phyloP scores from a whole-genome alignment of 2,113 vertebrate genomes.

The Romanogobio albipinnatus region DNA sequence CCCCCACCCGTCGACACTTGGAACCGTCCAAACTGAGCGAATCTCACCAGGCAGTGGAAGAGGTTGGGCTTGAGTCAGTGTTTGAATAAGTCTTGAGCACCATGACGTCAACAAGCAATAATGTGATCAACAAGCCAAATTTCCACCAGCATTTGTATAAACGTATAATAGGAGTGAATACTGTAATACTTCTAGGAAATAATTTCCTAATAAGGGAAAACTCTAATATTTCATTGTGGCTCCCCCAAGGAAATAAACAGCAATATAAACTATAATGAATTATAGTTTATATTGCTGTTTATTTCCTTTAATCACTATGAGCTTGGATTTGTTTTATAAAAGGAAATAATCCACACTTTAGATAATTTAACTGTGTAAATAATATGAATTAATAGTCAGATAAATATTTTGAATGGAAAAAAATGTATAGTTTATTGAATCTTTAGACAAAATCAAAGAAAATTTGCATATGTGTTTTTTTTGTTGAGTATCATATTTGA shows the following conservation, averaged over 20 bases:
- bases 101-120: constrained; percentile 4
- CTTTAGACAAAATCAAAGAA: not conserved
- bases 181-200: not conserved
- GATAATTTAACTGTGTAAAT: not conserved
- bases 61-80: constrained; percentile 69
- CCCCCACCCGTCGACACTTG: constrained; percentile 50
- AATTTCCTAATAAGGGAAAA: not conserved
- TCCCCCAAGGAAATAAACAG: too few species aligned
- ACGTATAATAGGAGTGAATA: not conserved
- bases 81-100: constrained; percentile 18
- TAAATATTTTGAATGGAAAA: not conserved
- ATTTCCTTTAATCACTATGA: not conserved
- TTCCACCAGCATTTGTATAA: constrained; percentile 23
- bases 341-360: not conserved
- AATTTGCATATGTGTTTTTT: not conserved
- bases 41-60: constrained; percentile 79
- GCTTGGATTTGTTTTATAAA: not conserved
- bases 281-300: not conserved
- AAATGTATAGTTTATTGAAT: not conserved
- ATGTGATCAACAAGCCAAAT: constrained; percentile 3
- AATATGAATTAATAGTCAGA: not conserved
- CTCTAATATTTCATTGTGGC: too few species aligned
- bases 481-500: not conserved
- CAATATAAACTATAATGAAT: too few species aligned
- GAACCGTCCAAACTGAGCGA: constrained; percentile 72